phyloP scores from a whole-genome alignment of 2,888 invertebrate species.

The Stenodema calcarata region DNA sequence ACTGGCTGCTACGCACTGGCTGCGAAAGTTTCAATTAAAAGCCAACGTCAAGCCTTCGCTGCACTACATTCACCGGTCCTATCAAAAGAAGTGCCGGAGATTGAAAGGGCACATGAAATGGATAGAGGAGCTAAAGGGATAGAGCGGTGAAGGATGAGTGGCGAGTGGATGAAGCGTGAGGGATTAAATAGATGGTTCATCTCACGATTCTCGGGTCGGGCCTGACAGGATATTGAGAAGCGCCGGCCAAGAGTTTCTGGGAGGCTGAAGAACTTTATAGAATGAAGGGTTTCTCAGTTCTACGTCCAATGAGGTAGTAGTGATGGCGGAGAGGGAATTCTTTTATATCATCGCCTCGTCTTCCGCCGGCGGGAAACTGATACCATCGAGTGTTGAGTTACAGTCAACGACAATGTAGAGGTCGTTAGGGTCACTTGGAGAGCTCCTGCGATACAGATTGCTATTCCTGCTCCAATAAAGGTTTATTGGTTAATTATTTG shows the following conservation, averaged over 20 bases:
- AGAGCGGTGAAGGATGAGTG: not conserved
- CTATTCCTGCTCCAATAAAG: no score
- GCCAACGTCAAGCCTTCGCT: not conserved
- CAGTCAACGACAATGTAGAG: not conserved
- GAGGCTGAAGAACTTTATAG: not conserved
- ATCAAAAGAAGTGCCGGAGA: not conserved
- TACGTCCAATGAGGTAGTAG: not conserved
- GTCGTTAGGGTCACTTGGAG: not conserved
- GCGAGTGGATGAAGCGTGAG: not conserved
- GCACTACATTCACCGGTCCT: not conserved
- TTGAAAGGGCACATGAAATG: not conserved
- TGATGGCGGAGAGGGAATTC: no score
- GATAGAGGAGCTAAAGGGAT: not conserved
- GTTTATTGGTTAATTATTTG: no score
- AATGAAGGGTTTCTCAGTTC: not conserved
- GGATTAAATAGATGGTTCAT: not conserved
- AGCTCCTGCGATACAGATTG: no score
- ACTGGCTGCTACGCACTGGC: not conserved
- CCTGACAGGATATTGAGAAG: not conserved
- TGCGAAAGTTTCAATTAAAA: not conserved
- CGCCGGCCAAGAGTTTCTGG: not conserved
- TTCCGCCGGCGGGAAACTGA: not conserved
- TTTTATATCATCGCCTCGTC: not conserved
- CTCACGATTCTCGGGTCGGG: not conserved
- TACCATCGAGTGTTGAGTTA: not conserved